These are phyloP conservation scores for Amphilophus citrinellus DNA, from an alignment of 2,113 vertebrate species.

Conservation along the genomic window DNA sequence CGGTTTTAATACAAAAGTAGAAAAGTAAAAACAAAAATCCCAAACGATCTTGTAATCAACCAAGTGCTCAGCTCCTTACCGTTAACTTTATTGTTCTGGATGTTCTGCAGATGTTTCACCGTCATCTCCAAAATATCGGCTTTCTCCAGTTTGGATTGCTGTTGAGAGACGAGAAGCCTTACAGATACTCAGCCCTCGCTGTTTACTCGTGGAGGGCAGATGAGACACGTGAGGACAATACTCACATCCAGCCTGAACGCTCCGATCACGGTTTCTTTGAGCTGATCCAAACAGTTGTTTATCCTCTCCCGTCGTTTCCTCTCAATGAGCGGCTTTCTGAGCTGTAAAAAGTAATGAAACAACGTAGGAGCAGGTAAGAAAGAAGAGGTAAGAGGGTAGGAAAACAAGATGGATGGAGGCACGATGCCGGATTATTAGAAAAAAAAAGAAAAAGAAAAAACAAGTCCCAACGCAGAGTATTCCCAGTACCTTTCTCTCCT, in stretches of 20 bases:
- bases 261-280: constrained; percentile 89
- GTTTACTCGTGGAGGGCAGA: neutral
- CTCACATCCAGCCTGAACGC: constrained; percentile 92
- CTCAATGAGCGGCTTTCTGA: constrained; percentile 92
- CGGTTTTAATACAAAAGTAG: fast-evolving
- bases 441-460: neutral
- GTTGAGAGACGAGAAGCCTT: constrained; percentile 24
- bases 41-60: neutral
- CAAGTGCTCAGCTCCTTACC: constrained; percentile 76
- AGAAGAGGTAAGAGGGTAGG: neutral
- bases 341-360: constrained; percentile 65
- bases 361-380: neutral
- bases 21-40: neutral
- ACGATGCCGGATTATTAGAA: neutral
- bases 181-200: neutral
- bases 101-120: constrained; percentile 91
- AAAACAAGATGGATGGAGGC: neutral
- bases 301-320: constrained; percentile 91
- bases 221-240: constrained; percentile 15
- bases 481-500: constrained; percentile 88
- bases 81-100: constrained; percentile 83
- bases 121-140: constrained; percentile 95
- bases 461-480: neutral
- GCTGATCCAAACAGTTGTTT: constrained; percentile 90
- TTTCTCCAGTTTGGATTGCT: constrained; percentile 94